phyloP scores from a whole-genome alignment of 2,113 vertebrate species.

The Ivindomyrus marchei region DNA sequence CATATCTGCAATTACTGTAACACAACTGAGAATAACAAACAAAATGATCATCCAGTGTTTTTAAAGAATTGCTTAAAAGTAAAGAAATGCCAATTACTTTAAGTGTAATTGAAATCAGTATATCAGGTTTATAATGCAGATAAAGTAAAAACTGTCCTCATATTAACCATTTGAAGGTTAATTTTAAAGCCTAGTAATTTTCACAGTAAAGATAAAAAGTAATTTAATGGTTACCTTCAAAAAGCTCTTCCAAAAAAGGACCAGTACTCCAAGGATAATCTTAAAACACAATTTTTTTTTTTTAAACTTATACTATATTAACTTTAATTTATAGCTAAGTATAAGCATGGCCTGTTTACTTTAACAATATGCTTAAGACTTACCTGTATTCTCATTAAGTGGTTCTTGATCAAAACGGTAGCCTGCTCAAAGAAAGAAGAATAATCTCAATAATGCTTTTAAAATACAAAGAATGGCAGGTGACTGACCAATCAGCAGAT shows the following conservation, averaged over 20 bases:
- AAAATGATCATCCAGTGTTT: no score
- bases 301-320: background rate
- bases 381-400: background rate
- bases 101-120: background rate
- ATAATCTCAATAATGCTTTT: background rate
- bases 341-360: background rate
- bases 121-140: background rate
- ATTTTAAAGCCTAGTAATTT: background rate
- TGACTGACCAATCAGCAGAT: no score
- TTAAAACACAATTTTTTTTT: background rate
- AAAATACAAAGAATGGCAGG: background rate
- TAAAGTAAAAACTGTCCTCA: background rate
- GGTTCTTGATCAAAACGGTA: background rate
- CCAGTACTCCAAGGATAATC: background rate
- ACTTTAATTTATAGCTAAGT: background rate
- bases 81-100: no score
- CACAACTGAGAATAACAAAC: no score
- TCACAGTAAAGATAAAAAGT: background rate
- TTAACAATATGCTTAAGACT: background rate
- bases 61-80: no score
- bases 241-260: background rate
- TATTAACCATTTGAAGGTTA: background rate
- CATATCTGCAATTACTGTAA: no score
- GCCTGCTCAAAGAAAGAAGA: background rate
- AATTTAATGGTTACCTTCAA: background rate